phyloP scores from a whole-genome alignment of 2,888 invertebrate genomes.

The Argyresthia albistria region DNA sequence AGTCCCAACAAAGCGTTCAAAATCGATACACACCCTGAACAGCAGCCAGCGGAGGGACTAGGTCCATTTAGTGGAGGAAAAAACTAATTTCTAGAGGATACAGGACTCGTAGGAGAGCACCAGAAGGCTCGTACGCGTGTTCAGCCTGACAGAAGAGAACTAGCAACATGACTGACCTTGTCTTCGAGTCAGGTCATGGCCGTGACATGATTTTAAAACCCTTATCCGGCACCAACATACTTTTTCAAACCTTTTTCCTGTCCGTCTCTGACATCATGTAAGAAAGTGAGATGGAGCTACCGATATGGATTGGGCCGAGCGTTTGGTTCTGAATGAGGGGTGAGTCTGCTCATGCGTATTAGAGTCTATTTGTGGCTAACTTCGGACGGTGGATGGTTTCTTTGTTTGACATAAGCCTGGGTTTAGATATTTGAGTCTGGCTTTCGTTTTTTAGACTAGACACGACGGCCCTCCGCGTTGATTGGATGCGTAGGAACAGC shows the following conservation, averaged over 20 bases:
- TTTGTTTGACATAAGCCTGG: no score
- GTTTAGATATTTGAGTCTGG: no score
- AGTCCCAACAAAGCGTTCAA: neutral
- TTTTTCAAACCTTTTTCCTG: neutral
- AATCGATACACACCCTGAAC: constrained; percentile 26
- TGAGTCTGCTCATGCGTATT: constrained; percentile 42
- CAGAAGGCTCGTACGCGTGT: neutral
- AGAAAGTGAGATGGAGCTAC: neutral
- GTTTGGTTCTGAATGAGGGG: neutral
- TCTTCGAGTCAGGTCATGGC: constrained; percentile 31
- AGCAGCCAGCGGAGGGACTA: constrained; percentile 30
- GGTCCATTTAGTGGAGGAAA: constrained; percentile 25
- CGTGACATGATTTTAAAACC: constrained; percentile 46
- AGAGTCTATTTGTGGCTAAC: constrained; percentile 5
- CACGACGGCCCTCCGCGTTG: no score
- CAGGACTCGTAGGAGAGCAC: neutral
- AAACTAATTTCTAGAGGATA: neutral
- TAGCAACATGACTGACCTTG: constrained; percentile 60
- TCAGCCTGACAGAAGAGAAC: constrained; percentile 18
- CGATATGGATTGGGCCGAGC: no score
- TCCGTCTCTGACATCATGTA: neutral
- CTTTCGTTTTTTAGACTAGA: no score
- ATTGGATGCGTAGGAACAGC: no score
- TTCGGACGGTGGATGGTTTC: neutral
- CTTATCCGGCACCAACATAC: neutral